Evolutionary conservation across 92 coral and sea anemone genomes (phyloP).

Genomic region (Diadumene lineata): DNA sequence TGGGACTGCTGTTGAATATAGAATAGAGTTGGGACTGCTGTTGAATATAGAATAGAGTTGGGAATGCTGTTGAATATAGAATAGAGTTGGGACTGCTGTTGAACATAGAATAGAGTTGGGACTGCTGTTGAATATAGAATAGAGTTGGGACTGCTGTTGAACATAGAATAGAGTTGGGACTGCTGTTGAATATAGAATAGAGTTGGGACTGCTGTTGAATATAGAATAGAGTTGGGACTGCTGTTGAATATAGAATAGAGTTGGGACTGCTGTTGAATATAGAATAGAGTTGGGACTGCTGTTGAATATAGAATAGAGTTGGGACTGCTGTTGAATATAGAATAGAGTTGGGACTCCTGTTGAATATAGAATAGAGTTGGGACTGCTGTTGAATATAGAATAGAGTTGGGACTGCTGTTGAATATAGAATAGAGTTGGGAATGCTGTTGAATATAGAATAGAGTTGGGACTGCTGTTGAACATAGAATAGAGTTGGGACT

Average conservation of each 20-base stretch:
- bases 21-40: neutral
- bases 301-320: no score
- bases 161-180: neutral
- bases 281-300: no score
- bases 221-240: neutral
- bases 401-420: neutral
- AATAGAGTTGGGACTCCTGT: neutral
- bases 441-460: neutral
- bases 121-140: no score
- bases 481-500: neutral
- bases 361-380: neutral
- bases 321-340: neutral
- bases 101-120: neutral
- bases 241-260: neutral
- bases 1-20: neutral
- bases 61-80: neutral
- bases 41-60: neutral
- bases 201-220: neutral
- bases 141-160: conserved; percentile 19
- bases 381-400: neutral
- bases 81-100: neutral
- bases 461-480: neutral
- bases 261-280: neutral
- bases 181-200: neutral
- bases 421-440: neutral